Evolutionary conservation across 2,797 vertebrate species (phyloP).

Genomic region (Sylvilagus floridanus): DNA sequence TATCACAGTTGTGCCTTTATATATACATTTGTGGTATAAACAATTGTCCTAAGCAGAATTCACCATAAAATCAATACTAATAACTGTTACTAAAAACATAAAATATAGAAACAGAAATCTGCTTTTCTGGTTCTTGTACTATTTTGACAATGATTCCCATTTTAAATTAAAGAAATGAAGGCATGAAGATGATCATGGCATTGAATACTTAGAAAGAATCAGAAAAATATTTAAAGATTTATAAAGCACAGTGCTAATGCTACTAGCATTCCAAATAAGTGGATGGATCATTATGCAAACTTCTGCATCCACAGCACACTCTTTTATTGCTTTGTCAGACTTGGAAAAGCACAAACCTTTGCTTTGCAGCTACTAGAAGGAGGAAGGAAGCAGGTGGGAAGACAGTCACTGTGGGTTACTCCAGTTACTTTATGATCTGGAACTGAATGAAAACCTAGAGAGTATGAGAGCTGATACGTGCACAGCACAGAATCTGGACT

Average conservation of each 20-base stretch:
- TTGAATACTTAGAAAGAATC: background rate
- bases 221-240: conserved; percentile 11
- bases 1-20: background rate
- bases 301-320: background rate
- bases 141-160: conserved; percentile 24
- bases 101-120: conserved; percentile 18
- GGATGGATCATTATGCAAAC: background rate
- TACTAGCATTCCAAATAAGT: background rate
- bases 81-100: conserved; percentile 22
- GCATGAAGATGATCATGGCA: background rate
- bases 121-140: background rate
- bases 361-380: background rate
- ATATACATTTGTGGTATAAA: conserved; percentile 7
- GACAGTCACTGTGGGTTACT: background rate
- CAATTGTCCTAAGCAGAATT: background rate
- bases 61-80: conserved; percentile 25
- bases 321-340: conserved; percentile 21
- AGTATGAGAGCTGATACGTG: background rate
- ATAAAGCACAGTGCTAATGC: background rate
- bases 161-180: conserved; percentile 36
- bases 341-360: conserved; percentile 30
- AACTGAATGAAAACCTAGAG: background rate
- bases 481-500: background rate
- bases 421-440: background rate
- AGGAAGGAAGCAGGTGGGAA: background rate